Percentiles rank a stretch among this genome's conserved stretches.
phyloP scores from a whole-genome alignment of 2,888 invertebrate species.

The Panopea generosa region DNA sequence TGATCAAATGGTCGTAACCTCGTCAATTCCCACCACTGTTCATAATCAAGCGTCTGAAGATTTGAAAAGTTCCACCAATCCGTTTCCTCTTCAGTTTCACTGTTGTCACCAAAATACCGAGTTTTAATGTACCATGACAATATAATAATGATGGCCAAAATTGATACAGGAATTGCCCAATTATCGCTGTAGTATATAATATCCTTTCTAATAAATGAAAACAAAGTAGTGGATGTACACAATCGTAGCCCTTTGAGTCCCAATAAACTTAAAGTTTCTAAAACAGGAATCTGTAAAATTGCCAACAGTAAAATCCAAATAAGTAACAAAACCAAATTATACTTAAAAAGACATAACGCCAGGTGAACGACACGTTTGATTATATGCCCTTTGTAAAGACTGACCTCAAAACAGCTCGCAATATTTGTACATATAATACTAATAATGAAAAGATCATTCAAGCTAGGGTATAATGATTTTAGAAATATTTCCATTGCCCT shows the following conservation, averaged over 20 bases:
- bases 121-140: constrained; percentile 37
- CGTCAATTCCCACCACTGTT: constrained; percentile 73
- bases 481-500: constrained; percentile 85
- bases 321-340: constrained; percentile 85
- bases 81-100: constrained; percentile 57
- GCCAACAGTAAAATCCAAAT: constrained; percentile 86
- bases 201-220: constrained; percentile 76
- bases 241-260: constrained; percentile 81
- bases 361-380: constrained; percentile 83
- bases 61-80: constrained; percentile 85
- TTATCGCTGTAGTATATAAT: constrained; percentile 71
- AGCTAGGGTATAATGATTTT: constrained; percentile 86
- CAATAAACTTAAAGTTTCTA: constrained; percentile 80
- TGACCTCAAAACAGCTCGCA: constrained; percentile 85
- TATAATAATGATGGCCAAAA: constrained; percentile 70
- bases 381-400: constrained; percentile 83
- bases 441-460: constrained; percentile 86
- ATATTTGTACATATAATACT: constrained; percentile 86
- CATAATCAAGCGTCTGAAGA: constrained; percentile 74
- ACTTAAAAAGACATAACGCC: constrained; percentile 85
- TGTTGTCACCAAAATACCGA: constrained; percentile 15
- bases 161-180: constrained; percentile 66
- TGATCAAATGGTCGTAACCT: constrained; percentile 78
- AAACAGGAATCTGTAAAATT: constrained; percentile 84
- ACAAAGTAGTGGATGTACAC: constrained; percentile 82